Evolutionary conservation across 1,140 invertebrate genomes (phyloP).

Genomic region (Uloborus diversus): DNA sequence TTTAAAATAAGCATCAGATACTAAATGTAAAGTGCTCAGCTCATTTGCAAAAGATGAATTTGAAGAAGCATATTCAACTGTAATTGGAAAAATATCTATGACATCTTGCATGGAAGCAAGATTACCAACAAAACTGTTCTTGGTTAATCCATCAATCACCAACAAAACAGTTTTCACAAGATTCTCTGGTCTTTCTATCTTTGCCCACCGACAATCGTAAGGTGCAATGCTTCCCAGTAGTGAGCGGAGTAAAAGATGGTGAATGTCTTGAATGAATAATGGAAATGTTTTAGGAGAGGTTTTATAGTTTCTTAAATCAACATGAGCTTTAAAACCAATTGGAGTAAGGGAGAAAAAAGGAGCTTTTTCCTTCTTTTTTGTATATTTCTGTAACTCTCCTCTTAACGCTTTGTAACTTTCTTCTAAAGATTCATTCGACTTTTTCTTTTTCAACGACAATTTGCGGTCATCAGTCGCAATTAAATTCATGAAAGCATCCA

Average conservation of each 20-base stretch:
- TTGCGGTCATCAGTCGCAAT: not conserved
- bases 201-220: constrained; percentile 22
- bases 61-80: constrained; percentile 12
- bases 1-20: not conserved
- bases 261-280: constrained; percentile 32
- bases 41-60: constrained; percentile 21
- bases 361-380: not conserved
- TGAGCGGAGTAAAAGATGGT: constrained; percentile 7
- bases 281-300: not conserved
- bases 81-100: not conserved
- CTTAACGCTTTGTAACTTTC: constrained; percentile 8
- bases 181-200: constrained; percentile 5
- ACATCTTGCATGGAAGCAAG: not conserved
- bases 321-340: constrained; percentile 3
- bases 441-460: not conserved
- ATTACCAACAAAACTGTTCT: constrained; percentile 9
- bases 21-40: constrained; percentile 21
- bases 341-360: not conserved
- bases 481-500: constrained; percentile 28
- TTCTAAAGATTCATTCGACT: not conserved
- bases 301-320: not conserved
- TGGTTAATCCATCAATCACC: constrained; percentile 31
- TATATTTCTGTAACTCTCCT: constrained; percentile 19
- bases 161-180: constrained; percentile 41
- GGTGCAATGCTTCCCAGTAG: constrained; percentile 2